Evolutionary conservation across 2,888 invertebrate genomes (phyloP).

Genomic region (Eupithecia pulchellata): DNA sequence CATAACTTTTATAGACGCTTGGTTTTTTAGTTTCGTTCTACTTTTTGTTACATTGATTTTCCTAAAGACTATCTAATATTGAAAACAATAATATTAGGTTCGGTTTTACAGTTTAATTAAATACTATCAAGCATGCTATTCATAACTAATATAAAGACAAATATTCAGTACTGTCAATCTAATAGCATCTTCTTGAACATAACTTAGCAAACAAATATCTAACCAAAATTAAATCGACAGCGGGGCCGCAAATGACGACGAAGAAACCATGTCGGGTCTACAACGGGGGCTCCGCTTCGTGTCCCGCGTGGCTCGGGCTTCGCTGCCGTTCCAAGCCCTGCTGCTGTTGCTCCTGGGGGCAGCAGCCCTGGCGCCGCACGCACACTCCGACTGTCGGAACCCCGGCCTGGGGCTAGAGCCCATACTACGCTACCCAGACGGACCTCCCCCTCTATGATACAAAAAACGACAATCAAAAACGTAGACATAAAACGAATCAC

Average conservation of each 20-base stretch:
- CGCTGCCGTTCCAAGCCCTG: conserved; percentile 97
- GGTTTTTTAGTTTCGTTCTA: conserved; percentile 1
- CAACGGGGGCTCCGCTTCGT: conserved; percentile 92
- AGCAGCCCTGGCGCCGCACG: conserved; percentile 95
- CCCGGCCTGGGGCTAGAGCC: conserved; percentile 92
- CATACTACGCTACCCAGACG: conserved; percentile 95
- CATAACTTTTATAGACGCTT: conserved; percentile 21
- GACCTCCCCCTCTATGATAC: conserved; percentile 94
- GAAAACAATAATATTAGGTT: no score
- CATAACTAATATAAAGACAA: no score
- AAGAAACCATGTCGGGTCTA: conserved; percentile 74
- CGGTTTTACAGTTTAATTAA: no score
- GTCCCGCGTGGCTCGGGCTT: conserved; percentile 95
- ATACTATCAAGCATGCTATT: no score
- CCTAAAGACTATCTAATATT: no score
- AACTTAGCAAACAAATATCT: neutral
- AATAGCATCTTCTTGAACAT: neutral
- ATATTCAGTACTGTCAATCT: neutral
- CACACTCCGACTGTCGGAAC: conserved; percentile 93
- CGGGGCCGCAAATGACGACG: conserved; percentile 64
- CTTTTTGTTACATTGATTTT: no score
- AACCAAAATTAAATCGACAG: conserved; percentile 48
- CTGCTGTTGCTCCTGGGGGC: conserved; percentile 96
- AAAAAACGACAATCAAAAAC: conserved; percentile 30
- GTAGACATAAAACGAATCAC: conserved; percentile 37